Evolutionary conservation across 2,797 vertebrate species (phyloP), one percentile per base, ranked within the genome.

Genomic region (Tiaroga cobitis): DNA sequence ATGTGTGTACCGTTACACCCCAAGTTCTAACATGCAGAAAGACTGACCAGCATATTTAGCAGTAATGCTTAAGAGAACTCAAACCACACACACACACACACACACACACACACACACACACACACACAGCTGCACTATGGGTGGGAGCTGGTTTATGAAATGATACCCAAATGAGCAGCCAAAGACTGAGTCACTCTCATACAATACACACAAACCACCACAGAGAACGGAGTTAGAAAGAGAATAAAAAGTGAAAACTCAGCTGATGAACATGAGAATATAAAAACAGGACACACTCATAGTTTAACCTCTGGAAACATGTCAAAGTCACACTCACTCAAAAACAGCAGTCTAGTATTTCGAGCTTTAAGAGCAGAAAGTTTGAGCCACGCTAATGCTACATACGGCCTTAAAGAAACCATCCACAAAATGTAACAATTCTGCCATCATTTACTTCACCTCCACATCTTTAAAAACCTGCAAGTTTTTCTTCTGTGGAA

Each of bases 181-280:
- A 90, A 87, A 87, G 65, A 86, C 76, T 88, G 86, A 89, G 81
- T 88, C 87, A 88, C 46, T 61, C 67, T 88, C 83, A 34, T 73
- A 87, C 84, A 89, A 87, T 72, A 82, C 56, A 81, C 63, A 73
- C 61, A 61, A 56, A 51, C 49, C 78, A 34, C 34, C 15, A 34
- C 59, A 81, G 46, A 81, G 74, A 59, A 39, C 81, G 18, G 81
- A 61, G 34, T 46, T 21, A 41, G 43, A 67, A 43, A 34, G 56
- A 75, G 85, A 29, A 68, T 67, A 67, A 39, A 67, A 15, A 46
- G 7, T 49, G 34, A 63, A 32, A 65, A n/a, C 34, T 61, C 54
- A 26, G 34, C 54, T 26, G 34, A 61, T 41, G 54, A 61, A 26
- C 54, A 26, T 61, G 34, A 61, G 54, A 39, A 77, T 41, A 13